These are phyloP conservation scores for Caenorhabditis panamensis DNA, from an alignment of 2,888 invertebrate species.

Conservation along the genomic window DNA sequence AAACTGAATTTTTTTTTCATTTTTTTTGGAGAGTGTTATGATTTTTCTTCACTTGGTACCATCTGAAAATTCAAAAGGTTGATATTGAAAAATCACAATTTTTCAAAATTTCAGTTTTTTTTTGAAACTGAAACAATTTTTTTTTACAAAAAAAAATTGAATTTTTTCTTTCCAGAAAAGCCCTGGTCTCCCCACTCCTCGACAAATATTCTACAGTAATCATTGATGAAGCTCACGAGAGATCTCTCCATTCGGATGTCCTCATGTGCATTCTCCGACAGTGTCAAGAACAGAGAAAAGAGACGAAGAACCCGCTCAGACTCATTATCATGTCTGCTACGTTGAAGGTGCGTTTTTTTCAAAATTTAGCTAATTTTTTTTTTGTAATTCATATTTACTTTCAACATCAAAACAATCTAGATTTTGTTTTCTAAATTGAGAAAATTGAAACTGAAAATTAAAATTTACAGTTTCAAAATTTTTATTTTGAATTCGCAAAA, in stretches of 20 bases:
- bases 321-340: conserved; percentile 96
- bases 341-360: conserved; percentile 88
- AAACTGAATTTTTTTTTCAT: too few relatives aligned
- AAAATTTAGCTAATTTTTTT: too few relatives aligned
- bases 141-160: not conserved
- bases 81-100: not conserved
- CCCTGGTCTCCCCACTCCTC: conserved; percentile 82
- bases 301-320: conserved; percentile 82
- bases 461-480: too few relatives aligned
- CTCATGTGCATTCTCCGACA: conserved; percentile 71
- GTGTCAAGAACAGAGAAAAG: conserved; percentile 67
- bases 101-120: not conserved
- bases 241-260: conserved; percentile 91
- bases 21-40: too few relatives aligned
- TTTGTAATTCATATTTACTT: not conserved
- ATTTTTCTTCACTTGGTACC: not conserved
- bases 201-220: conserved; percentile 84
- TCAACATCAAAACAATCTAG: too few relatives aligned
- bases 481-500: too few relatives aligned
- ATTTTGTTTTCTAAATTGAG: too few relatives aligned
- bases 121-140: too few relatives aligned
- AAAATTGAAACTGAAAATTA: too few relatives aligned
- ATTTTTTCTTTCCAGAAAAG: conserved; percentile 39
- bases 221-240: conserved; percentile 88
- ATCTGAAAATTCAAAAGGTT: not conserved